Conservation (phyloP, 2,797 vertebrate species). For the Caiman crocodilus region DNA sequence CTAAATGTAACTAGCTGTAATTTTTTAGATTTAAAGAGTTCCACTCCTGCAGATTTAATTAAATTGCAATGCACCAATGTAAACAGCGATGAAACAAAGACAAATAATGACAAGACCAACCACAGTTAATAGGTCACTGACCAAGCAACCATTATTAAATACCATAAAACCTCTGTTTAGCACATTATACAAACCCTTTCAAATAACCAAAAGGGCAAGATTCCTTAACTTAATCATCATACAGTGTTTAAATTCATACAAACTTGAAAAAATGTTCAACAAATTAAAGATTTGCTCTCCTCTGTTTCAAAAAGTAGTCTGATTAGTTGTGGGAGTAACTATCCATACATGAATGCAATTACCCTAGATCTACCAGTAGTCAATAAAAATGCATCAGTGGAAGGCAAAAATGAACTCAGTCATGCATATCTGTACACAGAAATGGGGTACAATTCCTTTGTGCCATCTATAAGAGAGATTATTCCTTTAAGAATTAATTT, state of each 20-base stretch:
- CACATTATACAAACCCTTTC: neutral
- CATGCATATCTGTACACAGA: neutral
- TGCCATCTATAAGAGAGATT: no score
- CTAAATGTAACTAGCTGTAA: neutral
- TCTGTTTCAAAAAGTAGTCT: neutral
- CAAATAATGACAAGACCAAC: neutral
- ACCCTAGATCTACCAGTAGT: neutral
- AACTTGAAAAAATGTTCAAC: neutral
- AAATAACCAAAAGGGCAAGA: fast-evolving
- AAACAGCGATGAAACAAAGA: conserved; percentile 44
- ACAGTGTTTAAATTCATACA: neutral
- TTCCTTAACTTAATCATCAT: neutral
- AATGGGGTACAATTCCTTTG: neutral
- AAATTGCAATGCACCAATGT: conserved; percentile 10
- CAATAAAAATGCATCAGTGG: neutral
- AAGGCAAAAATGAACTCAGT: neutral
- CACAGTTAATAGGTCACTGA: neutral
- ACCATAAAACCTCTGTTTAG: fast-evolving
- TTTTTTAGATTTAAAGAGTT: neutral
- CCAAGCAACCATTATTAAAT: fast-evolving
- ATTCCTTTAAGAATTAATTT: neutral
- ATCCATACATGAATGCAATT: neutral
- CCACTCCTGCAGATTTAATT: conserved; percentile 16
- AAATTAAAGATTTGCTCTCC: neutral
- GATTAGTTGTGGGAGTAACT: neutral